A percentile compares a stretch with the other conserved stretches of the same genome.
These are phyloP conservation scores for Cyprinella venusta DNA, from an alignment of 2,797 vertebrate species.

Conservation along the genomic window DNA sequence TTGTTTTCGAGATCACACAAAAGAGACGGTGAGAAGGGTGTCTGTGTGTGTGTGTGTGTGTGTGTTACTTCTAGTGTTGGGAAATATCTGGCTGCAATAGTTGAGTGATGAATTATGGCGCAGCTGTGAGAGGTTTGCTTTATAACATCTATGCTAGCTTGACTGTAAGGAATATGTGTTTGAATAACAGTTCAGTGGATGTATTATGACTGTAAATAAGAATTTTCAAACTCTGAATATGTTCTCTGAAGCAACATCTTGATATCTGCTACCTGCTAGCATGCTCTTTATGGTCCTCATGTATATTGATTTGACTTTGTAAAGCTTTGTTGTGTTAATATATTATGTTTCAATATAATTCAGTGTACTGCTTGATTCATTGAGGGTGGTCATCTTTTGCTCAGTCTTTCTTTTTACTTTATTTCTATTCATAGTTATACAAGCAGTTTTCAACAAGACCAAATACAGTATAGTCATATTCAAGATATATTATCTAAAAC, in stretches of 20 bases:
- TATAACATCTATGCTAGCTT: background rate
- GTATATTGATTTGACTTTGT: background rate
- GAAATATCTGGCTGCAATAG: constrained; percentile 29
- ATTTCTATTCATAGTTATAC: background rate
- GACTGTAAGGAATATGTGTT: background rate
- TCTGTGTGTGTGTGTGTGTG: constrained; percentile 12
- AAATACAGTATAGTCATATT: background rate
- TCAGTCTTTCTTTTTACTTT: background rate
- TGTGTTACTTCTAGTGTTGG: constrained; percentile 14
- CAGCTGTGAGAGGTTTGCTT: constrained; percentile 27
- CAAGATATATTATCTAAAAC: background rate
- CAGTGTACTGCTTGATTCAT: background rate
- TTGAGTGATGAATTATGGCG: constrained; percentile 23
- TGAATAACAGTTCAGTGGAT: background rate
- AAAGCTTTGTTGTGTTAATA: background rate
- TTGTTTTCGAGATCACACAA: constrained; percentile 38
- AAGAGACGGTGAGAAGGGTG: constrained; percentile 39
- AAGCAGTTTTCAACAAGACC: background rate
- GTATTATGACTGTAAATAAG: background rate
- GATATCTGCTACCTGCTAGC: background rate
- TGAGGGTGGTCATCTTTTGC: background rate
- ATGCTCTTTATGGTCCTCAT: background rate
- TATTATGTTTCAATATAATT: background rate
- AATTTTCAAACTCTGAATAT: background rate
- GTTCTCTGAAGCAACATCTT: background rate